Evolutionary conservation across 2,797 vertebrate species (phyloP).

Genomic region (Oreonectes daqikongensis): DNA sequence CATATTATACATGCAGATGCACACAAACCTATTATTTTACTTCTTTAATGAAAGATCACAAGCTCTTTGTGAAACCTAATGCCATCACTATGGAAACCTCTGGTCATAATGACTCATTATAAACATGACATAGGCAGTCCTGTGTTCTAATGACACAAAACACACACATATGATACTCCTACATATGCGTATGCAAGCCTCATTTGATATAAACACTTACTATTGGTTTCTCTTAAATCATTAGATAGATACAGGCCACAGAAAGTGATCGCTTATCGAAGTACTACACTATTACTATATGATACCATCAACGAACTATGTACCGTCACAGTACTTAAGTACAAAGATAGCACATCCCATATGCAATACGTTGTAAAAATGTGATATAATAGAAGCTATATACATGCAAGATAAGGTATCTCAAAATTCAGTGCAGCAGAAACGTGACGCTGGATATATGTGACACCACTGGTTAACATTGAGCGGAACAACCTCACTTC

Average conservation of each 20-base stretch:
- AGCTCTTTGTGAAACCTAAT: constrained; percentile 38
- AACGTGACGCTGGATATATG: too few relatives aligned
- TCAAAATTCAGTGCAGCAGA: too few relatives aligned
- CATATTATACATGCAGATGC: background rate
- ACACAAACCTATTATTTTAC: constrained; percentile 7
- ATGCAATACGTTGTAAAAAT: too few relatives aligned
- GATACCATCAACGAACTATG: too few relatives aligned
- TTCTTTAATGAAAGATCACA: background rate
- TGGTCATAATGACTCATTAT: constrained; percentile 38
- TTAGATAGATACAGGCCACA: background rate
- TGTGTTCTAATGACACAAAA: constrained; percentile 31
- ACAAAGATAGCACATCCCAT: background rate
- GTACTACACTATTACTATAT: too few relatives aligned
- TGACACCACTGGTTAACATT: too few relatives aligned
- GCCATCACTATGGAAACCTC: constrained; percentile 30
- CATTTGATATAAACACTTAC: too few relatives aligned
- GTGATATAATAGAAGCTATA: background rate
- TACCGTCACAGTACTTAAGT: too few relatives aligned
- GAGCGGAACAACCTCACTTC: too few relatives aligned
- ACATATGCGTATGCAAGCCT: constrained; percentile 18
- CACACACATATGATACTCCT: constrained; percentile 12
- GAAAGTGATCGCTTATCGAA: too few relatives aligned
- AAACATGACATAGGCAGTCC: constrained; percentile 7
- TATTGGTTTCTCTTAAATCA: too few relatives aligned
- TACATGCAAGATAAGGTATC: background rate